Evolutionary conservation across 2,888 invertebrate species (phyloP), one percentile per base, ranked within the genome.

Genomic region (Aethes cnicana): DNA sequence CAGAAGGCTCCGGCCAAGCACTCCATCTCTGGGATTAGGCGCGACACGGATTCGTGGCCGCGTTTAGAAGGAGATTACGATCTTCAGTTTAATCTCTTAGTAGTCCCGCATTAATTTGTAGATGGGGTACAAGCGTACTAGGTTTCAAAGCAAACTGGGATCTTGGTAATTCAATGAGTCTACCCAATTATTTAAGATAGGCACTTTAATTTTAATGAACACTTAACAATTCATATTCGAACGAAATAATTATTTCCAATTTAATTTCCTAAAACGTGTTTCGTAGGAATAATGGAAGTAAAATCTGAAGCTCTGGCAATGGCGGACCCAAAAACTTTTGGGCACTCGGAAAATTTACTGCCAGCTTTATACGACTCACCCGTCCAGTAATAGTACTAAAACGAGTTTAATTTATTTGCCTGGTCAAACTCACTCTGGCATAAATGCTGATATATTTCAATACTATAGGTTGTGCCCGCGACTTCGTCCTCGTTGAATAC

Each of bases 11-110:
- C 63, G 72, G 69, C 75, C 74, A 69, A 75, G 66, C 75, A 72
- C 74, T 83, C 78, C 64, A 76, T 84, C 84, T 80, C 70, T 61
- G 60, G 83, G 83, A 82, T 84, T 84, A 83, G 62, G 58, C 57
- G 54, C 57, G 57, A 59, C 60, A 54, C 59, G 62, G 62, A 68
- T 65, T 66, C 69, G 62, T 64, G 65, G 77, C 61, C 77, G 74
- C 68, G 62, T 72, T 74, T 72, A 77, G 80, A 79, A 81, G 79
- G 72, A 81, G 81, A 81, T 80, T 72, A 67, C 77, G 74, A 84
- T 83, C 82, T 84, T 77, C 73, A 74, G 63, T 67, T 72, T 81
- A 82, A 81, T 80, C 77, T 73, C 66, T 68, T 63, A 62, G 70
- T 63, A 69, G 67, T 69, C 71, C 62, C 64, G 65, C 63, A 64